Base-by-base conservation (phyloP, 64 coral and sea anemone species). In the Stichodactyla helianthus region DNA sequence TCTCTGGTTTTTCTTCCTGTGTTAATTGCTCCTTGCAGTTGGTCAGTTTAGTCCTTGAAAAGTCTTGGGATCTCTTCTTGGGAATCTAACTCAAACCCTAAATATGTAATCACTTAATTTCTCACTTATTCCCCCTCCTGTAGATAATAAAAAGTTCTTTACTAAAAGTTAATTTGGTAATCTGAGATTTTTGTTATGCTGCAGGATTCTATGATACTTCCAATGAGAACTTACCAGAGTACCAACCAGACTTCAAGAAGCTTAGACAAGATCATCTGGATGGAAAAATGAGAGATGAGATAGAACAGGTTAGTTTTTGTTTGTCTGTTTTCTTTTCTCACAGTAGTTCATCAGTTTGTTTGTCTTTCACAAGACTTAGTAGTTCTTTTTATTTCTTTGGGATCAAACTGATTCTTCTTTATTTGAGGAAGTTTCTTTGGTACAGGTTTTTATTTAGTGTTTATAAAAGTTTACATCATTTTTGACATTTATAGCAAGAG, bases 221-320 rank as follows among this genome's bases (percentile, higher is more conserved):
- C 63, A 92, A 98, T 79, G 96, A 98, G 31, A 94, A 98, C 35
- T 35, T 98, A 31, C 93, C 93, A 54, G 88, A 90, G 18, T 92
- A 92, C 59, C 92, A 98, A 62, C 96, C 96, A 5, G 93, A 98
- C 88, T 98, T 98, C 78, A 98, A 98, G 86, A 98, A 89, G 77
- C 64, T 98, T 15, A 86, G 96, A 13, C 96, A 93, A 50, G 96
- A 98, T 54, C 90, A 94, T 77, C 64, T 98, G 88, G 96, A 98
- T 80, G 96, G 96, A 19, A 98, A 98, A 62, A 94, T 98, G 93
- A 94, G 96, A 68, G 85, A 98, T 93, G 93, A 98, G 58, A 90
- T 92, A 53, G 96, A 98, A 59, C 92, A 93, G 79, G 95, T 95
- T 44, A 74, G 54, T 71, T 23, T 27, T 35, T 71, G 13, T 44